These are phyloP conservation scores for Drosophila ustulata DNA, from an alignment of 2,888 invertebrate species.

Conservation along the genomic window DNA sequence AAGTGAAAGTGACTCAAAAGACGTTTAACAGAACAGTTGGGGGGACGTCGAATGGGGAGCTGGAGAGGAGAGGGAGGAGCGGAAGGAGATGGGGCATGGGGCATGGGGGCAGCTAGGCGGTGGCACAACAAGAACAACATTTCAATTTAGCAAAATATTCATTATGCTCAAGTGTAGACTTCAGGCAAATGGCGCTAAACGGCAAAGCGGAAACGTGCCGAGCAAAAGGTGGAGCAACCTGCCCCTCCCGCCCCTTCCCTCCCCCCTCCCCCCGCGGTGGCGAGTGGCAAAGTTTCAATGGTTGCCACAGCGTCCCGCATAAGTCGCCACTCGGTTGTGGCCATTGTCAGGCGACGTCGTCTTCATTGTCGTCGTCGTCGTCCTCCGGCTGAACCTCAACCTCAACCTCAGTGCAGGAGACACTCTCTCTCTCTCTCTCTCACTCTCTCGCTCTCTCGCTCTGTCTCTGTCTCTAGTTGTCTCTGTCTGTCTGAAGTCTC, in stretches of 20 bases:
- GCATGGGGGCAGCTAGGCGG: neutral
- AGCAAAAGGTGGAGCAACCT: conserved; percentile 46
- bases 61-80: neutral
- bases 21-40: conserved; percentile 37
- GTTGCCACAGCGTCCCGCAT: conserved; percentile 9
- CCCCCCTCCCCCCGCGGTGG: neutral
- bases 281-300: conserved; percentile 8
- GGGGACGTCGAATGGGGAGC: neutral
- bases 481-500: conserved; percentile 7
- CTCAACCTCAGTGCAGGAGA: neutral
- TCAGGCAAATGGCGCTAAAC: conserved; percentile 70
- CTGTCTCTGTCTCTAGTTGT: neutral
- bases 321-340: conserved; percentile 19
- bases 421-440: neutral
- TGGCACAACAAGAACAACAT: conserved; percentile 63
- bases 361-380: conserved; percentile 59
- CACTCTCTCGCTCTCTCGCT: neutral
- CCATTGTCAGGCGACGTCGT: conserved; percentile 67
- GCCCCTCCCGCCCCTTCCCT: neutral
- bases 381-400: conserved; percentile 11
- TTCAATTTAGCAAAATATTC: conserved; percentile 79
- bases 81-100: neutral
- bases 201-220: conserved; percentile 76
- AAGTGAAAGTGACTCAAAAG: conserved; percentile 77
- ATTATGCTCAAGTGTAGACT: conserved; percentile 74